Conservation (phyloP, 2,888 invertebrate genomes). For the Mesorhabditis sp. region DNA sequence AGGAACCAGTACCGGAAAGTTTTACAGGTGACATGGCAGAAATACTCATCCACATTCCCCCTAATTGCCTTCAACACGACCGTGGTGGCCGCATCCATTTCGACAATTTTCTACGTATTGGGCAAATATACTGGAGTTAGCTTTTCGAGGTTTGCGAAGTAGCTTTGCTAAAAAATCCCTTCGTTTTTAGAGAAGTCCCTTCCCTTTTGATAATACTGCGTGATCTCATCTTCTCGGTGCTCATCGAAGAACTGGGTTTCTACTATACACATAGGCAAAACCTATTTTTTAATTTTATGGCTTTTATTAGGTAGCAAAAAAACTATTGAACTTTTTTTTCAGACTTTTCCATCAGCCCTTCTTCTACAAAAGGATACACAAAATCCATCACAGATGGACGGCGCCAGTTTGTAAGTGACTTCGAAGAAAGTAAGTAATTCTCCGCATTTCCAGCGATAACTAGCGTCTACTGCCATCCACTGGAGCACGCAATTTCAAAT, state of each 20-base stretch:
- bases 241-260: constrained; percentile 77
- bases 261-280: constrained; percentile 76
- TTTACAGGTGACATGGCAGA: constrained; percentile 1
- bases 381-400: constrained; percentile 83
- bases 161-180: background rate
- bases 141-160: background rate
- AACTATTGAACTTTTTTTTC: constrained; percentile 41
- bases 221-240: constrained; percentile 72
- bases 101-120: background rate
- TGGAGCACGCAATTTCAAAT: constrained; percentile 67
- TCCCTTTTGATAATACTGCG: constrained; percentile 17
- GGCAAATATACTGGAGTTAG: background rate
- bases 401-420: constrained; percentile 70
- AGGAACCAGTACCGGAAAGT: too few relatives aligned
- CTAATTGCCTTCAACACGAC: constrained; percentile 5
- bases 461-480: constrained; percentile 40
- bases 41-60: background rate
- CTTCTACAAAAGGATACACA: constrained; percentile 78
- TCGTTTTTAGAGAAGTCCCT: constrained; percentile 15
- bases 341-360: constrained; percentile 73
- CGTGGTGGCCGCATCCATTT: background rate
- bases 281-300: background rate
- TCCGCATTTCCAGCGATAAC: constrained; percentile 32
- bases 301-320: background rate
- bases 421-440: constrained; percentile 1